Evolutionary conservation across 1,140 invertebrate genomes (phyloP).

Genomic region (Matsumurasca onukii): DNA sequence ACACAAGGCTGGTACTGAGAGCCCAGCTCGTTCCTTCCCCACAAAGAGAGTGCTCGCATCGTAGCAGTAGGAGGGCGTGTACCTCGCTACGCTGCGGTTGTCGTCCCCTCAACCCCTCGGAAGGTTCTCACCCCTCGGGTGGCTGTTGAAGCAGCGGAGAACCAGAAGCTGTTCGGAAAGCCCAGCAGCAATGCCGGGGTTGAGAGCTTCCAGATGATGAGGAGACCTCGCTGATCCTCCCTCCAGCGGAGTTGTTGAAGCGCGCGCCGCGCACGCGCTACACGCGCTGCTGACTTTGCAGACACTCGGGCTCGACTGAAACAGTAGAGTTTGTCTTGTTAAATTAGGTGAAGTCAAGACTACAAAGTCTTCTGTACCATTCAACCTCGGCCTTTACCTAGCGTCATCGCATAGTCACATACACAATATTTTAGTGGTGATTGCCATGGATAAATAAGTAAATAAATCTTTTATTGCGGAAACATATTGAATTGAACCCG

Average conservation of each 20-base stretch:
- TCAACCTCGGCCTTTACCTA: no score
- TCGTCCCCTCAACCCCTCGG: conserved; percentile 49
- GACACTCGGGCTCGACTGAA: conserved; percentile 71
- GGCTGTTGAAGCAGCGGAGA: no score
- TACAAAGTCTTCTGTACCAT: no score
- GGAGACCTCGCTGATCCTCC: no score
- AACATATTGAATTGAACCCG: no score
- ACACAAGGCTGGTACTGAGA: conserved; percentile 66
- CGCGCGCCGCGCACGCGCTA: conserved; percentile 78
- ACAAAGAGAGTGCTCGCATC: conserved; percentile 73
- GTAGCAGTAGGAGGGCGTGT: conserved; percentile 67
- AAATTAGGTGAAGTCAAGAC: background rate
- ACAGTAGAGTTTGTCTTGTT: conserved; percentile 10
- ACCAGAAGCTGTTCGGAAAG: no score
- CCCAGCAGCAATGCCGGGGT: conserved; percentile 52
- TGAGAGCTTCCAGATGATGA: no score
- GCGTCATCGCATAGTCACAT: no score
- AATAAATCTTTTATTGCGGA: no score
- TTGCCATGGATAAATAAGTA: no score
- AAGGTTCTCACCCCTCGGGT: conserved; percentile 45
- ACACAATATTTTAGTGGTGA: no score
- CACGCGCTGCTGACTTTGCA: conserved; percentile 61
- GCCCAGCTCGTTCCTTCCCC: conserved; percentile 67
- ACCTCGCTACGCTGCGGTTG: conserved; percentile 61
- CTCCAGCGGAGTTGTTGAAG: conserved; percentile 47